Evolutionary conservation across 2,888 invertebrate species (phyloP), one percentile per base, ranked within the genome.

Genomic region (Sesia bembeciformis): DNA sequence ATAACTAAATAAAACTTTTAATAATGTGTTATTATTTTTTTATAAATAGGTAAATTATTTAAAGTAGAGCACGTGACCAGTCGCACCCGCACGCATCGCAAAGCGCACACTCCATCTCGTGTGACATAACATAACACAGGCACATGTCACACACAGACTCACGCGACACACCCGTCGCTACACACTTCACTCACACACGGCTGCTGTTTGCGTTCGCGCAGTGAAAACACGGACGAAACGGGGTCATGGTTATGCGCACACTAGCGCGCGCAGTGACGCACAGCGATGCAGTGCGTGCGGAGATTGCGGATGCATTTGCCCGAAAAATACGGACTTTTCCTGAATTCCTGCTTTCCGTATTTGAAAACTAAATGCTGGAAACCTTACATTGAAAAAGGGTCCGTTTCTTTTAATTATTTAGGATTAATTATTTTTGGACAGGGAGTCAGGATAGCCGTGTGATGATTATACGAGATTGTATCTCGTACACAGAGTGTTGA

Each of bases 241-340:
- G 71, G 85, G 86, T 85, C 86, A 85, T 65, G 85, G 86, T 70
- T 78, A 74, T 67, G 61, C 72, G 66, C 75, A 71, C 70, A 52
- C 40, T 8, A n/a, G 64, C 67, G 56, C 54, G 59, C 57, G 57
- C 52, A 58, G 61, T 59, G 58, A 62, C 62, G 58, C 55, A 56
- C 63, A 62, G 65, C 55, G 42, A 5, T 6, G 42, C 43, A 23
- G n/a, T 52, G 62, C 59, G 54, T 56, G 58, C 57, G 61, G 64
- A 68, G 75, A 74, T 74, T 76, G 79, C 79, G 80, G 81, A 81
- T 81, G 76, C 72, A 63, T 59, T 55, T 56, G 39, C 50, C 50
- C 46, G 4, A 8, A 46, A 46, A 46, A 46, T 46, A 23, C 46
- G 46, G n/a, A 46, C 46, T 7, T 4, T 46, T 46, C 46, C 7